Conservation (phyloP, 1,140 invertebrate species). For the Leptoteleia sp. region DNA sequence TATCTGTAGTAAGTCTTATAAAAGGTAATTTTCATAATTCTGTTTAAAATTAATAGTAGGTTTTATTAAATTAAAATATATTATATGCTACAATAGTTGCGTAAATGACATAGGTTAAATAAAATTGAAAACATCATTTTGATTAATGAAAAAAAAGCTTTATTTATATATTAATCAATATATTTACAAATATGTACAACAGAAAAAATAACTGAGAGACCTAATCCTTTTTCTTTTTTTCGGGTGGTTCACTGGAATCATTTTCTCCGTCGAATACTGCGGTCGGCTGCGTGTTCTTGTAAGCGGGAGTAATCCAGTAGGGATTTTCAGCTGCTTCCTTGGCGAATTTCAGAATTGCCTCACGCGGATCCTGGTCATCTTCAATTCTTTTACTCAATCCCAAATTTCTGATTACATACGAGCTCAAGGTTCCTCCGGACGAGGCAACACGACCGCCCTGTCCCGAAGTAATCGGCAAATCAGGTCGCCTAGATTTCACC, state of each 20-base stretch:
- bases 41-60: too few relatives aligned
- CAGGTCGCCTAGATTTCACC: conserved; percentile 94
- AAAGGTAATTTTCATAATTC: too few relatives aligned
- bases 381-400: conserved; percentile 96
- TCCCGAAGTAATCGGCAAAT: conserved; percentile 94
- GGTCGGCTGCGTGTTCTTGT: conserved; percentile 85
- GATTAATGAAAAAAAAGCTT: too few relatives aligned
- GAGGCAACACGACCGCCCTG: conserved; percentile 95
- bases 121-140: too few relatives aligned
- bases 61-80: too few relatives aligned
- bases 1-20: too few relatives aligned
- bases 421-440: conserved; percentile 97
- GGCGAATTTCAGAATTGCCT: conserved; percentile 97
- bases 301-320: conserved; percentile 96
- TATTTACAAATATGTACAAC: neutral
- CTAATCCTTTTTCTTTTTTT: conserved; percentile 58
- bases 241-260: conserved; percentile 29
- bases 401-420: conserved; percentile 97
- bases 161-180: neutral
- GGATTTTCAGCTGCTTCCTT: conserved; percentile 98
- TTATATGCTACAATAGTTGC: too few relatives aligned
- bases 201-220: conserved; percentile 22
- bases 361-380: conserved; percentile 97
- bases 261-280: conserved; percentile 12
- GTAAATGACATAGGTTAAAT: too few relatives aligned